Conservation (phyloP, 1,140 invertebrate species). For the Hyles euphorbiae region DNA sequence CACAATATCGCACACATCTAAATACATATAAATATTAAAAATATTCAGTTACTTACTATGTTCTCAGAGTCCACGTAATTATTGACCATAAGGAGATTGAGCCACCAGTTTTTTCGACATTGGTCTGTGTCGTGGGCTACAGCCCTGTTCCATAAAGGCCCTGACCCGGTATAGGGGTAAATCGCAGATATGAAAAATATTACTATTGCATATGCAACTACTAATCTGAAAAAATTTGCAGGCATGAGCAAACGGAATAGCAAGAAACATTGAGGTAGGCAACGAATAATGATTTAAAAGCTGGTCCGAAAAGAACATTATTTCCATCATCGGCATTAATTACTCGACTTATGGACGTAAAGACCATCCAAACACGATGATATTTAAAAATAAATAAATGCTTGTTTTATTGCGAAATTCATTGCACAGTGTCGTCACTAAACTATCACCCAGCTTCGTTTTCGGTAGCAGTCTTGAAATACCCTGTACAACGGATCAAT, state of each 20-base stretch:
- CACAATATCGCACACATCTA: too few relatives aligned
- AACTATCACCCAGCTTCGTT: too few relatives aligned
- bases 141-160: conserved; percentile 51
- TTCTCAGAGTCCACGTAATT: conserved; percentile 69
- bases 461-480: too few relatives aligned
- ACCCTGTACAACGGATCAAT: too few relatives aligned
- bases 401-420: too few relatives aligned
- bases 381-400: too few relatives aligned
- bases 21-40: too few relatives aligned
- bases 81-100: conserved; percentile 80
- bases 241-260: too few relatives aligned
- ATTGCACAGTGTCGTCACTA: too few relatives aligned
- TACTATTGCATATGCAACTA: conserved; percentile 40
- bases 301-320: neutral
- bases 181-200: conserved; percentile 47
- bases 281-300: too few relatives aligned
- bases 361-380: too few relatives aligned
- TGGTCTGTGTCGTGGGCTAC: conserved; percentile 55
- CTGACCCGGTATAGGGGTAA: conserved; percentile 46
- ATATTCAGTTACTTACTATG: conserved; percentile 36
- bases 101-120: conserved; percentile 82
- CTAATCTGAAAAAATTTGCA: conserved; percentile 33
- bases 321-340: neutral
- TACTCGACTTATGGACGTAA: conserved; percentile 5
- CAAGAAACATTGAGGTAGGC: too few relatives aligned